Conservation (phyloP, 2,888 invertebrate species). For the Helleia helle region DNA sequence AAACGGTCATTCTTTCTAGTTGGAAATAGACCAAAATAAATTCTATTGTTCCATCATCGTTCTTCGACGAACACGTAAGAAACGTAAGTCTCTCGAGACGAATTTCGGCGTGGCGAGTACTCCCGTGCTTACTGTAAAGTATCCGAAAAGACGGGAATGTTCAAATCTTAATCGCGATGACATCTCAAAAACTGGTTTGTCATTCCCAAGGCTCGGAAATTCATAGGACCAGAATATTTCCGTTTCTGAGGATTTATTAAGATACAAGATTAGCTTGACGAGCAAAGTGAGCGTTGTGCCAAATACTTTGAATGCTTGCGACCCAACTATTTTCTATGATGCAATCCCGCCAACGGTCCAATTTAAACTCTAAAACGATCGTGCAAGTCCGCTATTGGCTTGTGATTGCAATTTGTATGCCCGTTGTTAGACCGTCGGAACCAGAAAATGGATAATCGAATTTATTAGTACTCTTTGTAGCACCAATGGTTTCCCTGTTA, state of each 20-base stretch:
- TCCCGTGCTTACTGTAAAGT: too few species aligned
- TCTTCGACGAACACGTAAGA: too few species aligned
- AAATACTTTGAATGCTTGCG: constrained; percentile 25
- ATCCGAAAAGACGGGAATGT: too few species aligned
- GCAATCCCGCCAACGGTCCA: constrained; percentile 7
- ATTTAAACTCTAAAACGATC: constrained; percentile 11
- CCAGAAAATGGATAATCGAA: constrained; percentile 51
- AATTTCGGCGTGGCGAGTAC: too few species aligned
- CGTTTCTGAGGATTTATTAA: neutral
- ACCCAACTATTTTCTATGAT: constrained; percentile 13
- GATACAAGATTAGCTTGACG: constrained; percentile 21
- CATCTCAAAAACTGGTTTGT: too few species aligned
- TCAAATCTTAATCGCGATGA: too few species aligned
- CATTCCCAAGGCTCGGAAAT: too few species aligned
- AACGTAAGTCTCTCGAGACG: too few species aligned
- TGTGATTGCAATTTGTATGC: constrained; percentile 14
- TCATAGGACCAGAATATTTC: too few species aligned
- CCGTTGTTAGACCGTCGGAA: constrained; percentile 16
- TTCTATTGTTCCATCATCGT: too few species aligned
- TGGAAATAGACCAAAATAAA: too few species aligned
- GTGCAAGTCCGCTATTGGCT: neutral
- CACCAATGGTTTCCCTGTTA: constrained; percentile 26
- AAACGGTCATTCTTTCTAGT: too few species aligned
- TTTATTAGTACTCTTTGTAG: constrained; percentile 58
- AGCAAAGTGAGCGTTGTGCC: constrained; percentile 24